Conservation (phyloP, 2,113 vertebrate genomes). For the Xerus inauris region DNA sequence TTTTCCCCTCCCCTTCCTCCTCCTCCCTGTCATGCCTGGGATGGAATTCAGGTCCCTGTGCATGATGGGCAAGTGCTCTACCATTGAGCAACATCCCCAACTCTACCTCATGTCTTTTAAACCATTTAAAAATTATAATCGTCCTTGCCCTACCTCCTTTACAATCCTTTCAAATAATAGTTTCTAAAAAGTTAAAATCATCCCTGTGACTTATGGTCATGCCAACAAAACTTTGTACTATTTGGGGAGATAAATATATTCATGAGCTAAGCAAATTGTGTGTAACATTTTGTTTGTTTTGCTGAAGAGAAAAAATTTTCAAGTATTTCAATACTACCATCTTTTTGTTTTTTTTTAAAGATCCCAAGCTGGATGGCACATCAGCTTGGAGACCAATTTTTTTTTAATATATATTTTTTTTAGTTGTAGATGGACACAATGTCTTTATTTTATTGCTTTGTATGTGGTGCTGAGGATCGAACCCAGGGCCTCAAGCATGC, state of each 20-base stretch:
- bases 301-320: neutral
- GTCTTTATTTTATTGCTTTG: too few species aligned
- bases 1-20: too few species aligned
- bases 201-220: neutral
- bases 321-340: neutral
- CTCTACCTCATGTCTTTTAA: neutral
- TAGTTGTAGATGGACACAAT: too few species aligned
- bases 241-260: neutral
- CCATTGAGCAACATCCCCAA: neutral
- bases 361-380: too few species aligned
- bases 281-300: neutral
- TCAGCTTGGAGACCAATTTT: too few species aligned
- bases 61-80: neutral
- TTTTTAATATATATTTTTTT: too few species aligned
- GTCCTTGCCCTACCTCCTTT: neutral
- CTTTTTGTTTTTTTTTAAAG: too few species aligned
- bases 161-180: neutral
- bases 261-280: neutral
- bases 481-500: too few species aligned
- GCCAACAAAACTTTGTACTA: neutral
- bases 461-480: too few species aligned
- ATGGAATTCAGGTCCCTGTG: neutral
- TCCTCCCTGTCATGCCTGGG: too few species aligned
- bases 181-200: constrained; percentile 23
- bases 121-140: neutral